Base-by-base conservation (phyloP, 2,113 vertebrate genomes). In the Cinclus mexicanus region DNA sequence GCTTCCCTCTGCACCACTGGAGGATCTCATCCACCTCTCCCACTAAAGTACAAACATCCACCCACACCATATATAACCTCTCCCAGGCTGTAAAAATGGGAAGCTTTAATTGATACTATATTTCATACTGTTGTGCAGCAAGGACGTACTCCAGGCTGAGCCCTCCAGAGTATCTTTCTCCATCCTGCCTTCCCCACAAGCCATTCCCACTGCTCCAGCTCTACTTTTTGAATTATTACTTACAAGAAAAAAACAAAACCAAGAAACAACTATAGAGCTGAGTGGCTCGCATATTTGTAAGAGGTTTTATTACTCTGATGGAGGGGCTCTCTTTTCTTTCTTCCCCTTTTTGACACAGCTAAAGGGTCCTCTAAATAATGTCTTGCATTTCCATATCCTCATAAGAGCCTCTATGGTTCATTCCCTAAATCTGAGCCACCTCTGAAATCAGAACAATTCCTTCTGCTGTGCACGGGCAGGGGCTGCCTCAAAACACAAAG, bases 91-190 rank as follows among this genome's bases (percentile, higher is more conserved):
- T 84, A 94, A 96, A 97, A 96, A 79, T 4, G 67, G 74, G 93
- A 93, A 90, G 80, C 85, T 97, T 96, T 95, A 97, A 98, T 97
- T 95, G 96, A 95, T 83, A 63, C 94, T 78, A 87, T 97, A 98
- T 97, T 98, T 98, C 97, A 97, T 63, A 59, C 37, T 56, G 91
- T 59, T 65, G 83, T 79, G 82, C 64, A 92, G 96, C 95, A 96
- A 96, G 93, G 96, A 95, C 93, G 3, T 59, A 47, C 84, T 89
- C 88, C 67, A 89, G 80, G 69, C 83, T 61, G 64, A 79, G 82
- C 65, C 81, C 80, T 87, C 91, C 14, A 26, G 80, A 88, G 94
- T 56, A 88, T 89, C 91, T 83, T 94, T 75, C 79, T 89, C 91
- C 46, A 49, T 37, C 84, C 55, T 74, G 47, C 55, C 42, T 93